Evolutionary conservation across 1,140 invertebrate genomes (phyloP).

Genomic region (Harpegnathos saltator): DNA sequence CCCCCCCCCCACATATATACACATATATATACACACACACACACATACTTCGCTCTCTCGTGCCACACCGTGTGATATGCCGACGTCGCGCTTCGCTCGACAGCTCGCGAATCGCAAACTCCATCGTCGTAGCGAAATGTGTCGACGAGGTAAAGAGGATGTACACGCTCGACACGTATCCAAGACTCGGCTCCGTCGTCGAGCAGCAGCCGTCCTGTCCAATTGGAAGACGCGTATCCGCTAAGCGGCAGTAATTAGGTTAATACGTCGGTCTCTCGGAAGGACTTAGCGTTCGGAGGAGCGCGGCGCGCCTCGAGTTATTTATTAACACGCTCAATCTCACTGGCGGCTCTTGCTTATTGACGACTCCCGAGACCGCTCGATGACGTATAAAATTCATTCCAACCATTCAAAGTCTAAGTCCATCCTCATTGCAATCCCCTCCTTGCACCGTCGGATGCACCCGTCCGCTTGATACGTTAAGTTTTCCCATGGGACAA

Average conservation of each 20-base stretch:
- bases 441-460: slow-evolving; percentile 14
- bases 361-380: slow-evolving; percentile 20
- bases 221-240: slow-evolving; percentile 12
- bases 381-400: slow-evolving; percentile 32
- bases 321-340: slow-evolving; percentile 47
- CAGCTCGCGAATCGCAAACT: no score
- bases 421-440: slow-evolving; percentile 19
- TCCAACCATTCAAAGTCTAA: slow-evolving; percentile 27
- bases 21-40: no score
- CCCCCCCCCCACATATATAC: no score
- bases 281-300: slow-evolving; percentile 14
- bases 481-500: slow-evolving; percentile 6
- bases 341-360: slow-evolving; percentile 27
- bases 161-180: no score
- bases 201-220: neutral
- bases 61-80: no score
- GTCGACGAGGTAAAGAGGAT: no score
- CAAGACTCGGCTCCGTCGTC: no score
- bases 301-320: neutral
- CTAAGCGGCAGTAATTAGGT: slow-evolving; percentile 21
- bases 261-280: slow-evolving; percentile 18
- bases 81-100: no score
- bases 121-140: no score
- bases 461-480: no score
- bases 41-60: no score